Evolutionary conservation across 2,113 vertebrate species (phyloP).

Genomic region (Hypocryptadius cinnamomeus): DNA sequence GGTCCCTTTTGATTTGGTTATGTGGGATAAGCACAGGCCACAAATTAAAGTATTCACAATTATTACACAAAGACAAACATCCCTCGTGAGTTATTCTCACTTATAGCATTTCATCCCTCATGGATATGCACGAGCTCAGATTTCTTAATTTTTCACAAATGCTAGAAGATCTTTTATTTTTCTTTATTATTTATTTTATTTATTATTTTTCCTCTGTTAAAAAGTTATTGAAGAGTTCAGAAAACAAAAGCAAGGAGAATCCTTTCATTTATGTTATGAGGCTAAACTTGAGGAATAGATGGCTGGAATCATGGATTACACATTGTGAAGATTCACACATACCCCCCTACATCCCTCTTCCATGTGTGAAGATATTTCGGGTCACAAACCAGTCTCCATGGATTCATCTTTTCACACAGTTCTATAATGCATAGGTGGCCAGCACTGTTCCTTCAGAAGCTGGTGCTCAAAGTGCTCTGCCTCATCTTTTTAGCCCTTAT

Average conservation of each 20-base stretch:
- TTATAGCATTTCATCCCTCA: background rate
- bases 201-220: background rate
- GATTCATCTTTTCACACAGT: background rate
- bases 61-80: background rate
- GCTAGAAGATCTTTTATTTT: background rate
- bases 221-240: background rate
- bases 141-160: background rate
- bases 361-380: accelerated
- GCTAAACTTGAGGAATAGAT: background rate
- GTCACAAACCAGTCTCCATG: background rate
- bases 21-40: background rate
- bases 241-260: background rate
- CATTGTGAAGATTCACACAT: background rate
- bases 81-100: background rate
- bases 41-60: background rate
- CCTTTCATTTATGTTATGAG: accelerated
- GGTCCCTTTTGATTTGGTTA: background rate
- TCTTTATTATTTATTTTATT: background rate
- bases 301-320: background rate
- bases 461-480: background rate
- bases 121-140: background rate
- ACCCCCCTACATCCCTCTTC: background rate
- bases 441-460: accelerated
- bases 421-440: background rate
- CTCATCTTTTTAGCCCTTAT: background rate